Evolutionary conservation across 2,797 vertebrate species (phyloP).

Genomic region (Pipistrellus kuhlii): DNA sequence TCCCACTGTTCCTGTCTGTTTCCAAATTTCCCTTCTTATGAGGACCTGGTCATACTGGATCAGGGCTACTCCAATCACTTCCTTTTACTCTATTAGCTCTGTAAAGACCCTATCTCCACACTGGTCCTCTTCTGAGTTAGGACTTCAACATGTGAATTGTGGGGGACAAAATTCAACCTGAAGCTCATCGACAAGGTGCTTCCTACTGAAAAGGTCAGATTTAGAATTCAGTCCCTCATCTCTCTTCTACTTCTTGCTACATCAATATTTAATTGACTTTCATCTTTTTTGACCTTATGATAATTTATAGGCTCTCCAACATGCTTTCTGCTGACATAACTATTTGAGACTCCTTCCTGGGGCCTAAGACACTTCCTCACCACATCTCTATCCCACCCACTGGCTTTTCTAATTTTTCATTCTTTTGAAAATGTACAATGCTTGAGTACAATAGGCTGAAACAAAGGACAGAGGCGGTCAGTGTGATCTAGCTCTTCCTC

Average conservation of each 20-base stretch:
- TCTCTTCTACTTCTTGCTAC: neutral
- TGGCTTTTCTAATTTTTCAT: neutral
- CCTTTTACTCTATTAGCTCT: neutral
- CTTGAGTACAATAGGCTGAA: neutral
- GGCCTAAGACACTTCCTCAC: neutral
- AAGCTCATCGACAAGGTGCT: neutral
- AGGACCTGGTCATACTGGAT: neutral
- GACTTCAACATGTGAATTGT: neutral
- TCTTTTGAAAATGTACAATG: slow-evolving; percentile 24
- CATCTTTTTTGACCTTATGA: neutral
- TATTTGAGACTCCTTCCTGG: neutral
- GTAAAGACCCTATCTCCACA: neutral
- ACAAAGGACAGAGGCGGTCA: neutral
- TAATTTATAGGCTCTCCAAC: neutral
- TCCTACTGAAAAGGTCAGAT: neutral
- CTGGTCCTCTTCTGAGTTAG: neutral
- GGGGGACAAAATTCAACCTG: neutral
- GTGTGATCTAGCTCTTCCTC: neutral
- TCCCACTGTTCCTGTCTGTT: neutral
- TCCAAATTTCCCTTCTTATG: neutral
- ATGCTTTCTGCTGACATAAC: neutral
- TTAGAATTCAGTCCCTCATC: neutral
- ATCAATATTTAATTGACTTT: slow-evolving; percentile 31
- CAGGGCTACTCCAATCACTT: neutral
- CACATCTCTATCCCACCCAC: neutral